phyloP scores from a whole-genome alignment of 1,140 invertebrate species.

The Hypsibius dujardini region DNA sequence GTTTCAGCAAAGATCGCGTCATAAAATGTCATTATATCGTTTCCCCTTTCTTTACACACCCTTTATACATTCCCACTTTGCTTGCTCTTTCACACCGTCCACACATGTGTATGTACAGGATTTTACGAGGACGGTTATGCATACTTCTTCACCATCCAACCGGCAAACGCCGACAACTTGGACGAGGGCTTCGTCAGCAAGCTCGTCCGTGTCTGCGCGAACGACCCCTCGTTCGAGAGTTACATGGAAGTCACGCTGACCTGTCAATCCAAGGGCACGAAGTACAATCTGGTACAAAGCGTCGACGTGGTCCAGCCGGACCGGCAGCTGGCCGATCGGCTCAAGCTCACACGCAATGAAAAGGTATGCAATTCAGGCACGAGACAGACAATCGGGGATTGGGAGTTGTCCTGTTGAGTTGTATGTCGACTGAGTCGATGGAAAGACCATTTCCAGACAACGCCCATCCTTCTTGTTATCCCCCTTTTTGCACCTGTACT shows the following conservation, averaged over 20 bases:
- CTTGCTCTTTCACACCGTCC: too few relatives aligned
- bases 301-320: slow-evolving; percentile 35
- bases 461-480: slow-evolving; percentile 41
- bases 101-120: too few relatives aligned
- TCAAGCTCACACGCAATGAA: background rate
- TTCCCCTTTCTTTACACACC: too few relatives aligned
- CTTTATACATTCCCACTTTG: too few relatives aligned
- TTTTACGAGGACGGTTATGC: slow-evolving; percentile 84
- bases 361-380: slow-evolving; percentile 29
- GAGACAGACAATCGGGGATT: too few relatives aligned
- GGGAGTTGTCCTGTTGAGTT: too few relatives aligned
- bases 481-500: slow-evolving; percentile 6
- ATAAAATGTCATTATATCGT: too few relatives aligned
- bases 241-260: slow-evolving; percentile 85
- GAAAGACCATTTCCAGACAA: too few relatives aligned
- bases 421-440: too few relatives aligned
- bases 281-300: slow-evolving; percentile 16
- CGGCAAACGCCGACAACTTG: slow-evolving; percentile 47
- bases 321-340: slow-evolving; percentile 26
- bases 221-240: slow-evolving; percentile 71
- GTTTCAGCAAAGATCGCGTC: too few relatives aligned
- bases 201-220: slow-evolving; percentile 73
- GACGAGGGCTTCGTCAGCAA: slow-evolving; percentile 73
- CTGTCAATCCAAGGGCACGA: slow-evolving; percentile 38
- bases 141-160: slow-evolving; percentile 84